Evolutionary conservation across 1,140 invertebrate species (phyloP), one percentile per base, ranked within the genome.

Genomic region (Brachionus paranguensis): DNA sequence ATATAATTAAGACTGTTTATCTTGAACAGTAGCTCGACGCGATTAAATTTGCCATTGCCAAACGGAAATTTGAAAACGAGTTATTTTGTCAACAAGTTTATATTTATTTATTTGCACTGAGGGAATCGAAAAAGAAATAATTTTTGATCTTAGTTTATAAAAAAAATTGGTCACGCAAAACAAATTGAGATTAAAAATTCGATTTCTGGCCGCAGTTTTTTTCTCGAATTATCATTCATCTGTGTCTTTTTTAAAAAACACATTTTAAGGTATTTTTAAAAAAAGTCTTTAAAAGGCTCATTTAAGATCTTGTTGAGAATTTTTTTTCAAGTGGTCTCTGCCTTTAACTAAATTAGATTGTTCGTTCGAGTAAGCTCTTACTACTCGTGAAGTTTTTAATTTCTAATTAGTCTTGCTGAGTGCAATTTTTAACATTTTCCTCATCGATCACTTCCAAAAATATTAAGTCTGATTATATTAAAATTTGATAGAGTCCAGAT

Each of bases 1-100:
- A 72, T 43, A 72, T 72, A 72, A 72, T 72, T 72, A 72, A 72
- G 43, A 68, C 65, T 72, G 68, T 72, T 72, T 72, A 72, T 72
- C 65, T 43, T 72, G 33, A 43, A 72, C 68, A 72, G 29, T 72
- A 20, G 29, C 33, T 41, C 17, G 33, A 33, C 65, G 65, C 27
- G 53, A 60, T 60, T 60, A 20, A 68, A 68, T 68, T 33, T 33
- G 12, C 68, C 68, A 72, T 72, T 72, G 68, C 68, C 68, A 72
- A 72, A 72, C 68, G 68, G 68, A 72, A 41, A 72, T 72, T 72
- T 72, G 17, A 43, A 41, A 41, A 41, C 17, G 33, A 33, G 29
- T 68, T 68, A 20, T 43, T 72, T 72, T 72, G 68, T 72, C 68
- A 72, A 72, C 68, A 72, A 72, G 68, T 72, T 43, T 72, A 43